phyloP scores from a whole-genome alignment of 2,888 invertebrate species.

The Drosophila anomelani region DNA sequence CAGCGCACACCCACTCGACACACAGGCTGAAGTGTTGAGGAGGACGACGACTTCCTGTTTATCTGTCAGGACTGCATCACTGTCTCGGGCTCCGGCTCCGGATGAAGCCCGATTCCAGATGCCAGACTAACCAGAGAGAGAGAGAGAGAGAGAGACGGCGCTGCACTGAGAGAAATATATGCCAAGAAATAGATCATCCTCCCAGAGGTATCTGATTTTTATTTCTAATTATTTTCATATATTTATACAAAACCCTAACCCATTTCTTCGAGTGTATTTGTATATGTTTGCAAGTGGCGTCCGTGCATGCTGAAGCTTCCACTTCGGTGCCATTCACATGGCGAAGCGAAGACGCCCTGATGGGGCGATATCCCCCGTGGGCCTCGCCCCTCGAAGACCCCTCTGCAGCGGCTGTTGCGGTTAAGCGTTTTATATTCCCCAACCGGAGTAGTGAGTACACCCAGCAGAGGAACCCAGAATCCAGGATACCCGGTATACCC shows the following conservation, averaged over 20 bases:
- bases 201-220: background rate
- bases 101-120: slow-evolving; percentile 39
- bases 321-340: slow-evolving; percentile 78
- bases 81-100: slow-evolving; percentile 46
- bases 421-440: slow-evolving; percentile 60
- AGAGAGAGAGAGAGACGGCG: background rate
- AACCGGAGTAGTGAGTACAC: background rate
- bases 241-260: background rate
- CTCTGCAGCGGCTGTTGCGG: slow-evolving; percentile 52
- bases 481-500: background rate
- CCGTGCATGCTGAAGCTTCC: slow-evolving; percentile 81
- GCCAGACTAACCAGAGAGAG: slow-evolving; percentile 26
- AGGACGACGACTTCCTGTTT: slow-evolving; percentile 75
- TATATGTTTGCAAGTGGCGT: slow-evolving; percentile 66
- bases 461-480: slow-evolving; percentile 3
- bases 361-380: slow-evolving; percentile 1
- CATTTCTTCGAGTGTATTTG: slow-evolving; percentile 2
- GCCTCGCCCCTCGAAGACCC: background rate
- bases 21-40: slow-evolving; percentile 73
- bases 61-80: slow-evolving; percentile 65
- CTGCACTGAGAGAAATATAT: slow-evolving; percentile 9
- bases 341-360: slow-evolving; percentile 36
- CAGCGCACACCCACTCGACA: slow-evolving; percentile 56
- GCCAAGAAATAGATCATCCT: background rate
- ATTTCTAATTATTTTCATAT: background rate